Conservation (phyloP, 64 coral and sea anemone species). For the Catalaphyllia jardinei region DNA sequence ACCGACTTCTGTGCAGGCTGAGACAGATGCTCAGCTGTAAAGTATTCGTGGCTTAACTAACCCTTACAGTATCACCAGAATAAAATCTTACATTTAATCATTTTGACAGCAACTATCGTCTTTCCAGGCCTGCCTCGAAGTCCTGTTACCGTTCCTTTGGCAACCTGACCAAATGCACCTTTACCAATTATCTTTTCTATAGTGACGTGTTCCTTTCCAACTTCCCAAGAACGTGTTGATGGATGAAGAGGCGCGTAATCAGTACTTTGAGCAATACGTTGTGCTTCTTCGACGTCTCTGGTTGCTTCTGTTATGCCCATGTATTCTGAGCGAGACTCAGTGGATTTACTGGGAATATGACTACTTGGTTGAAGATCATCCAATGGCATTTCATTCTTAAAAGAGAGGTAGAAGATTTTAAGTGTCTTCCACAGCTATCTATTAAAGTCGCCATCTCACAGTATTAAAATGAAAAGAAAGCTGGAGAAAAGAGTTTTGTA, state of each 20-base stretch:
- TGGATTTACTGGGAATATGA: not conserved
- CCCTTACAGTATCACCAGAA: not conserved
- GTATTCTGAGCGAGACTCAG: not conserved
- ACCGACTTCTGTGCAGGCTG: too few species aligned
- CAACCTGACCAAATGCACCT: conserved; percentile 59
- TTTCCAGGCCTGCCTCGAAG: conserved; percentile 1
- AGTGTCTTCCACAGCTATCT: too few species aligned
- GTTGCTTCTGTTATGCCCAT: not conserved
- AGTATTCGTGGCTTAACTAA: not conserved
- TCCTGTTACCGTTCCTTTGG: conserved; percentile 24
- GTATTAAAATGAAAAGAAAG: too few species aligned
- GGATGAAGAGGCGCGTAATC: not conserved
- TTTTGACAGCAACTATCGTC: conserved; percentile 48
- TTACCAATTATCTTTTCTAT: conserved; percentile 46
- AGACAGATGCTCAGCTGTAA: too few species aligned
- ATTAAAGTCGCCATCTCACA: too few species aligned
- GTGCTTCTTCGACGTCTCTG: not conserved
- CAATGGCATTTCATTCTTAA: not conserved
- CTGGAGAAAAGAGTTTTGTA: too few species aligned
- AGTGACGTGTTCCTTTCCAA: not conserved
- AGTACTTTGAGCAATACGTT: not conserved
- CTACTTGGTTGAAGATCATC: not conserved
- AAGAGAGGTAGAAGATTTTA: not conserved
- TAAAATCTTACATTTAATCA: conserved; percentile 1
- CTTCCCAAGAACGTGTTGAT: conserved; percentile 13